Conservation (phyloP, 2,888 invertebrate genomes). For the Yponomeuta plumbellus region DNA sequence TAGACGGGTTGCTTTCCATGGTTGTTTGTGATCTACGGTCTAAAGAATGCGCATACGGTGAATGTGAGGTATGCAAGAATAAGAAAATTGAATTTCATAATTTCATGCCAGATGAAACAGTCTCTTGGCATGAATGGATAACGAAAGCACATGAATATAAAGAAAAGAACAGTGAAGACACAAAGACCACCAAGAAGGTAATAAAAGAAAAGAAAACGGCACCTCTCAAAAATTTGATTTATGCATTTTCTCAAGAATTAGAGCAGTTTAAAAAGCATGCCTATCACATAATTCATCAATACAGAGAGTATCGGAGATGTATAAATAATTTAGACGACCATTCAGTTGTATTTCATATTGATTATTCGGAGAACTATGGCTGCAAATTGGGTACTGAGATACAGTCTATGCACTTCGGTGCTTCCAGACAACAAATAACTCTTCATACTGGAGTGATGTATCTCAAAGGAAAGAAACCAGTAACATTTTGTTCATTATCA, state of each 20-base stretch:
- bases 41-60: constrained; percentile 1
- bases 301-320: not conserved
- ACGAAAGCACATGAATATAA: too few species aligned
- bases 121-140: too few species aligned
- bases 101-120: not conserved
- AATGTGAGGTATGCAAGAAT: not conserved
- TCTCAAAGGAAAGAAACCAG: not conserved
- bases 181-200: too few species aligned
- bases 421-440: constrained; percentile 12
- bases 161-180: too few species aligned
- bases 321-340: not conserved
- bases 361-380: constrained; percentile 25
- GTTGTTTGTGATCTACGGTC: not conserved
- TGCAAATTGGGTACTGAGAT: constrained; percentile 19
- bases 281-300: not conserved
- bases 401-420: constrained; percentile 13
- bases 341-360: constrained; percentile 11
- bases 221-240: too few species aligned
- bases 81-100: not conserved
- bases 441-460: constrained; percentile 10
- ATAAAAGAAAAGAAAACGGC: too few species aligned
- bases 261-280: not conserved
- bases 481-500: not conserved
- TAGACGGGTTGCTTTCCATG: not conserved
- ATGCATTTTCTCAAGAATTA: not conserved